Base-by-base conservation (phyloP, 2,113 vertebrate genomes). In the Oostethus manadensis region DNA sequence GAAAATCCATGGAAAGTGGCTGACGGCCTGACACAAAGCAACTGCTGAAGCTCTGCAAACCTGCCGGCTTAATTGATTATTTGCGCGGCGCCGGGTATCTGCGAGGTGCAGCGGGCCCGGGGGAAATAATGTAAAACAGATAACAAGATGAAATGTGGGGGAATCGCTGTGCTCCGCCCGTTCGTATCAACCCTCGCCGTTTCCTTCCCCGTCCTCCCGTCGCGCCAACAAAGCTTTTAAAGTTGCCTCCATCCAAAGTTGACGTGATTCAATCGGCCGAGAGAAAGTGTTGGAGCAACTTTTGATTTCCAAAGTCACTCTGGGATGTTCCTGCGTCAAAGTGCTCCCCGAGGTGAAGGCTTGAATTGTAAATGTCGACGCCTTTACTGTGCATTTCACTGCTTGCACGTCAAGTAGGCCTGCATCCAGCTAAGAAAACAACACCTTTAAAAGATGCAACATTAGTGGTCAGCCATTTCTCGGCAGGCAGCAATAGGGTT, bases 71-170 rank as follows among this genome's bases (percentile, higher is more conserved):
- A 93, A 91, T 92, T 88, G 84, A 90, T 92, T 92, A 90, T 90
- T 90, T 93, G 82, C 78, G 83, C 82, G 78, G 82, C 81, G 62
- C 73, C 67, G 74, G 84, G 71, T 90, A 87, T 92, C 85, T 88
- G 76, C 82, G 81, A 93, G 89, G 75, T 89, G 85, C 86, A 79
- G 51, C 72, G 78, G 78, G 29, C 88, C 73, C 74, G 3, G 80
- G 88, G 89, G 90, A 93, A 95, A 93, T 92, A 92, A 92, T 87
- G 82, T 85, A 90, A 93, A 93, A 92, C 86, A 91, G 84, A 92
- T 92, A 92, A 93, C 73, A 88, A 91, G 84, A 93, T 88, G 90
- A 91, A 93, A 91, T 79, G 77, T 47, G 71, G 81, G 83, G 91
- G 92, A 92, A 90, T 86, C 89, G 84, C 70, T 89, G 94, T 23